Evolutionary conservation across 1,140 invertebrate species (phyloP), one percentile per base, ranked within the genome.

Genomic region (Heliconius melpomene): DNA sequence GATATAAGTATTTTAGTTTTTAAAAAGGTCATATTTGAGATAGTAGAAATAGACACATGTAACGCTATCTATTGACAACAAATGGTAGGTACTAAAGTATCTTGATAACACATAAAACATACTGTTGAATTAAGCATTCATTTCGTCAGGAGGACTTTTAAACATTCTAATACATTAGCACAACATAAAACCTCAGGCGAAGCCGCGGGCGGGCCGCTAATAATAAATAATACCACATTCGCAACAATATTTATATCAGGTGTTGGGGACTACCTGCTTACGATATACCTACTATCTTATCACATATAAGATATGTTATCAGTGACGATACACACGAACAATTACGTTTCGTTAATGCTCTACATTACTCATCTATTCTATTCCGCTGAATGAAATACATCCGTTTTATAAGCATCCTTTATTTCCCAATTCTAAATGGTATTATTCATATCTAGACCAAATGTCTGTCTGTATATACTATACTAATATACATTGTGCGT

Each of bases 181-280:
- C n/a, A n/a, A n/a, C n/a, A n/a, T n/a, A n/a, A n/a, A n/a, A n/a
- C n/a, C n/a, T n/a, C n/a, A n/a, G 29, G 29, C 29, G 29, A 29
- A 32, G 29, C 29, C 29, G 29, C 29, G 29, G 29, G 29, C 3
- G 3, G 29, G 29, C 29, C 29, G 29, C 29, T 7, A 7, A 3
- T 23, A 66, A 66, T 66, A 66, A 66, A 26, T 26, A 66, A 13
- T 26, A 13, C 1, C 57, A 66, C n/a, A 26, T 26, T 66, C 11
- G 23, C 57, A 5, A 29, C 11, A 66, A 66, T 3, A 26, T 66
- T 66, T 8, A 29, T 66, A 66, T 11, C 57, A 66, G 26, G 20
- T 36, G 29, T 74, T 79, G 78, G 80, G 82, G 82, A 82, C 77
- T 83, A 83, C 82, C 82, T 77, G 78, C 77, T 79, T 20, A 38